These are phyloP conservation scores for Agriopis leucophaearia DNA, from an alignment of 2,888 invertebrate genomes.

Conservation along the genomic window DNA sequence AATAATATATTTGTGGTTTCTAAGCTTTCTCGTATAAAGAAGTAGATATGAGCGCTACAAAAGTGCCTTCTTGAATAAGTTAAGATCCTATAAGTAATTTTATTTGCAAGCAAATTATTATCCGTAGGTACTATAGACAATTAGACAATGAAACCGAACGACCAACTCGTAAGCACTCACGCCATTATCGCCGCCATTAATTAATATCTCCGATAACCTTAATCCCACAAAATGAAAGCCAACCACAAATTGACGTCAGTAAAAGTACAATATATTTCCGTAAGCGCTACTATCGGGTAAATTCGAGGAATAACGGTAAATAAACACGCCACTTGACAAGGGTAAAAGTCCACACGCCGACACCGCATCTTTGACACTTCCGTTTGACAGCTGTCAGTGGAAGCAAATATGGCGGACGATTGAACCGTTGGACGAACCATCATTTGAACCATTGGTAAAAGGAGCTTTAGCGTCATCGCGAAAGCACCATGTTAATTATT, in stretches of 20 bases:
- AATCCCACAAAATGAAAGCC: conserved; percentile 29
- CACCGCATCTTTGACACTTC: conserved; percentile 49
- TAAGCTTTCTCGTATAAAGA: no score
- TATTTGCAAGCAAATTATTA: neutral
- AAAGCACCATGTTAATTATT: no score
- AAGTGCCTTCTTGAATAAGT: no score
- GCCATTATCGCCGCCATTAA: conserved; percentile 18
- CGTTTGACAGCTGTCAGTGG: conserved; percentile 43
- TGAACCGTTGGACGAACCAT: no score
- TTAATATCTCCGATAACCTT: conserved; percentile 27
- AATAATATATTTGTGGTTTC: no score
- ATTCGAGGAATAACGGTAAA: no score
- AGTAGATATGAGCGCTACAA: no score
- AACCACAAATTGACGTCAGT: conserved; percentile 28
- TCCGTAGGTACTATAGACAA: neutral
- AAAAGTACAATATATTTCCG: conserved; percentile 42
- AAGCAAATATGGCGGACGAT: no score
- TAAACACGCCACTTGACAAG: conserved; percentile 20
- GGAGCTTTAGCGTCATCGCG: no score
- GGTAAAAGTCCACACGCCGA: conserved; percentile 56
- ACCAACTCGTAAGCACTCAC: conserved; percentile 4
- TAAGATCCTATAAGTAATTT: no score
- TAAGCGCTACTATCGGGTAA: conserved; percentile 51
- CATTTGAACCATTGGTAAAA: no score
- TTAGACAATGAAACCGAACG: conserved; percentile 13